Evolutionary conservation across 2,113 vertebrate species (phyloP).

Genomic region (Lagopus muta): DNA sequence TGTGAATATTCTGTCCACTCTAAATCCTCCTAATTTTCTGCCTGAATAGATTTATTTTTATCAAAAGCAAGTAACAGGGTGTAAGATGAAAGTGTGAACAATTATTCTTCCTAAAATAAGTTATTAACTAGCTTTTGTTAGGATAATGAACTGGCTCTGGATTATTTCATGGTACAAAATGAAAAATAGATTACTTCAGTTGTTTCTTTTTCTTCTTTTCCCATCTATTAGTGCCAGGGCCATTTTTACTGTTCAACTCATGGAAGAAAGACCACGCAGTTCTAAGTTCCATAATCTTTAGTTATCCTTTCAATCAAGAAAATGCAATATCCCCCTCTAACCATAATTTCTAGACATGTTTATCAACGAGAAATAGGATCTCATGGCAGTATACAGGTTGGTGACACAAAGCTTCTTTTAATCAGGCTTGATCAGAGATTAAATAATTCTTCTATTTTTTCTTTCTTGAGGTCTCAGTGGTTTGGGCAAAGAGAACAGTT

Average conservation of each 20-base stretch:
- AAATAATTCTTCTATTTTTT: background rate
- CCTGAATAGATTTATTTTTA: background rate
- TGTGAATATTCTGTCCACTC: background rate
- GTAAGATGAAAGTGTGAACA: background rate
- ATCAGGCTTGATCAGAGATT: background rate
- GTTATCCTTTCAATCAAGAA: background rate
- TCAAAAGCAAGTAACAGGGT: background rate
- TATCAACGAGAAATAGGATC: background rate
- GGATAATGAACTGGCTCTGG: background rate
- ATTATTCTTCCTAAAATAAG: background rate
- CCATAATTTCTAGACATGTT: background rate
- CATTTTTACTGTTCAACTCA: background rate
- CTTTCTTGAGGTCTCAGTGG: background rate
- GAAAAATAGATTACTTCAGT: background rate
- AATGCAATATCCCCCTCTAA: background rate
- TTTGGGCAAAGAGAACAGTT: background rate
- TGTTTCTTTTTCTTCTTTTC: constrained; percentile 21
- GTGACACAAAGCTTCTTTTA: background rate
- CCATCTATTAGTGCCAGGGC: background rate
- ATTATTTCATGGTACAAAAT: background rate
- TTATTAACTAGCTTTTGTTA: background rate
- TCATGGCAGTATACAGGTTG: background rate
- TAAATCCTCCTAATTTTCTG: background rate
- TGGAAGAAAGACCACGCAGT: background rate
- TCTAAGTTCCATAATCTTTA: background rate